Base-by-base conservation (phyloP, 2,888 invertebrate genomes). In the Aphelenchoides bicaudatus region DNA sequence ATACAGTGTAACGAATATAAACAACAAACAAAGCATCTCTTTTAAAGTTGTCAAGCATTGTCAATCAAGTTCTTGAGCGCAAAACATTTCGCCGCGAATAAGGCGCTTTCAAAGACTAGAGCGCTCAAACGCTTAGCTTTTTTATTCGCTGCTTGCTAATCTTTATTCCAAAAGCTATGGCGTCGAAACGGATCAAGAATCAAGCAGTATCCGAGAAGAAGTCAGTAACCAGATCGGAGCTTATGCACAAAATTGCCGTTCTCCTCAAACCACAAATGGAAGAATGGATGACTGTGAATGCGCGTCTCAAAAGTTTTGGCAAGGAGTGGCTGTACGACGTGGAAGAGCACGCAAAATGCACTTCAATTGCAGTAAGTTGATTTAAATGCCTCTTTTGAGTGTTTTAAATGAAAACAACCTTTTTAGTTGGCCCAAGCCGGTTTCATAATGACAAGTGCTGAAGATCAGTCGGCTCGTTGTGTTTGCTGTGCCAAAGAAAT, bases 401-500 rank as follows among this genome's bases (percentile, higher is more conserved):
- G 4, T 16, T 16, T 8, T 39, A 34, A 34, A 34, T 34, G 10
- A n/a, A 10, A 10, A 10, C 34, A 19, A 19, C 21, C 6, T 4
- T 47, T 6, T 4, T 8, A 47, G 23, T 16, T 47, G 25, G 48
- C 48, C 23, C 28, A 28, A 4, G 6, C 23, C 25, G 25, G 25
- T 8, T 47, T 47, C 48, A 3, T n/a, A 47, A 47, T 47, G 48
- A 47, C 48, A 4, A 8, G 16, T 16, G 48, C 25, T 29, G 48
- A 4, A 16, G 43, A 43, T 8, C 5, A 21, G n/a, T 23, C 8
- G 23, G 48, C 8, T 5, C 25, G 13, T 25, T 23, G 48, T 29
- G 43, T 43, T 6, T 43, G 43, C 43, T 43, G 43, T n/a, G 43
- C 16, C 21, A 43, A 43, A n/a, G 43, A 43, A n/a, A 43, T 43